Evolutionary conservation across 1,140 invertebrate genomes (phyloP), one percentile per base, ranked within the genome.

Genomic region (Drosophila kikkawai): DNA sequence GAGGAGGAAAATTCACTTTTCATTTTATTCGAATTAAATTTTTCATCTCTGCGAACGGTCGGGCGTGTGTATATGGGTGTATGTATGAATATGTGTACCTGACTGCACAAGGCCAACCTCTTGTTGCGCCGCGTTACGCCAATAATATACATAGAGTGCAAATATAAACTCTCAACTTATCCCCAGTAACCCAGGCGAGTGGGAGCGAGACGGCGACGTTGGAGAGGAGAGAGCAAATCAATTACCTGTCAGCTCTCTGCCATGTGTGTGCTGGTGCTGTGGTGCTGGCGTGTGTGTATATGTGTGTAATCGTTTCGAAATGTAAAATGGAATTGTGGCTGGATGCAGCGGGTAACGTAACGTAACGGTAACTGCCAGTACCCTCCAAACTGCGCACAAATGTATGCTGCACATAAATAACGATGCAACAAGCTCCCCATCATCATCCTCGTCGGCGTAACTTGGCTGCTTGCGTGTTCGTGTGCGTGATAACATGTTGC

Each of bases 101-200:
- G 67, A 74, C 63, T 90, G 66, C 79, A 78, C 76, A 79, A 78
- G 79, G 80, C 68, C 84, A 87, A 88, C 84, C 85, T 88, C 84
- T 88, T 87, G 83, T 87, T 90, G 85, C 84, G 85, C 85, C 75
- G 80, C 77, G 74, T 82, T 56, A 79, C 61, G 45, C 51, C 47
- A 60, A 81, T 55, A 64, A 60, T 63, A 70, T 58, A 70, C 65
- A 80, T 77, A 47, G 45, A 73, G 69, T 73, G 69, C 69, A 73
- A 73, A 73, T 73, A 73, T 73, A 73, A 73, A 73, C 69, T 73
- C 69, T 73, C 69, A 73, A 73, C 67, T 73, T 73, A 58, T 58
- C 69, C 53, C 17, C 19, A 34, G 69, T 58, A 57, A 70, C 51
- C 55, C 53, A 73, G 50, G 45, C 22, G 39, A 37, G 69, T 57